phyloP scores from a whole-genome alignment of 92 coral and sea anemone genomes.

The Actinernus sp. region DNA sequence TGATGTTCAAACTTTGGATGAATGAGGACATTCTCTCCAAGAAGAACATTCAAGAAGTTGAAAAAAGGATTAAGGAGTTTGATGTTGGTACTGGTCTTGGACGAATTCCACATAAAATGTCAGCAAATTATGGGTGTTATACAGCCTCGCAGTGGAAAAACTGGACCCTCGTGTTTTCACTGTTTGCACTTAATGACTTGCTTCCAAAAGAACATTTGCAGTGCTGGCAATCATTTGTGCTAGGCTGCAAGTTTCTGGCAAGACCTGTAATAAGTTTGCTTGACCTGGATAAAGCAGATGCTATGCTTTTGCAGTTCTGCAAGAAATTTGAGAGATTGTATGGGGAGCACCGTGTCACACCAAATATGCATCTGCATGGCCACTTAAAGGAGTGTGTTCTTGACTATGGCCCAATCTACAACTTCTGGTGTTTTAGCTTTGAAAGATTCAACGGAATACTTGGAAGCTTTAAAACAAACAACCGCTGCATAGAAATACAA shows the following conservation, averaged over 20 bases:
- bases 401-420: constrained; percentile 66
- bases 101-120: constrained; percentile 53
- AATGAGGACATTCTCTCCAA: constrained; percentile 39
- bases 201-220: too few species aligned
- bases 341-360: constrained; percentile 43
- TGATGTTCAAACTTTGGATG: constrained; percentile 63
- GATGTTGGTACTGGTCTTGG: constrained; percentile 63
- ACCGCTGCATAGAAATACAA: constrained; percentile 67
- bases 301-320: constrained; percentile 47
- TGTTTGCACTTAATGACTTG: constrained; percentile 17
- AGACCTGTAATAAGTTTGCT: constrained; percentile 29
- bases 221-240: constrained; percentile 64
- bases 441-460: constrained; percentile 69
- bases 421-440: constrained; percentile 69
- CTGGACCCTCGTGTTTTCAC: constrained; percentile 38
- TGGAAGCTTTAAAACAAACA: constrained; percentile 56
- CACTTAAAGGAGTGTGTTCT: too few species aligned
- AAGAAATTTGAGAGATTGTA: constrained; percentile 27
- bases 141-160: constrained; percentile 69
- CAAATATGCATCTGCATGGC: constrained; percentile 65
- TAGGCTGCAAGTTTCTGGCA: constrained; percentile 43
- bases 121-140: constrained; percentile 68
- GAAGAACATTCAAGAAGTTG: constrained; percentile 29
- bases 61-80: constrained; percentile 32
- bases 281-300: constrained; percentile 56